Conservation (phyloP, 2,888 invertebrate species). For the Lysandra bellargus region DNA sequence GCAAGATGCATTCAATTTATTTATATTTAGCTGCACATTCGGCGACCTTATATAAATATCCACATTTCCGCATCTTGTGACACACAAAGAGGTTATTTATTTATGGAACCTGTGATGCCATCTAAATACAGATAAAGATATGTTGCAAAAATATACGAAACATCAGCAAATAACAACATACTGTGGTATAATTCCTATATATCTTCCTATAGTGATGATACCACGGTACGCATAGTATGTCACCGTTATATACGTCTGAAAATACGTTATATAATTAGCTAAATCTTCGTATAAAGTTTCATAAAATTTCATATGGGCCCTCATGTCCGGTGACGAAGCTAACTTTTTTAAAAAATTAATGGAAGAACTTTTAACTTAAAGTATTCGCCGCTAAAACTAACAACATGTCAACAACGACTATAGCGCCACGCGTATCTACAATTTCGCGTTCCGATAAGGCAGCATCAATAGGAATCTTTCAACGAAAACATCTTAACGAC, state of each 20-base stretch:
- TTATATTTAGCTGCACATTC: neutral
- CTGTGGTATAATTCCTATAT: neutral
- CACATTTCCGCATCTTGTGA: neutral
- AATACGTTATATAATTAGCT: constrained; percentile 51
- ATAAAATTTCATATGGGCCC: constrained; percentile 54
- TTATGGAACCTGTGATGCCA: neutral
- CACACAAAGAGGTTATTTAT: neutral
- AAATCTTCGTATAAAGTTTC: constrained; percentile 46
- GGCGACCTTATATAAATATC: neutral
- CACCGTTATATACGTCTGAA: constrained; percentile 50
- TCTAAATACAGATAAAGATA: neutral
- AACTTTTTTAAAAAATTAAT: constrained; percentile 52
- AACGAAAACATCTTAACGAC: constrained; percentile 37
- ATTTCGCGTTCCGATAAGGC: constrained; percentile 40
- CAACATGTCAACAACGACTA: constrained; percentile 26
- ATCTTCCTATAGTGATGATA: neutral
- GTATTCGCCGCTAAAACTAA: constrained; percentile 50
- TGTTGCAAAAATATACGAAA: constrained; percentile 20
- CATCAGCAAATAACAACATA: constrained; percentile 25
- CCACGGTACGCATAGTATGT: constrained; percentile 44
- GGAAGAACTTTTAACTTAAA: constrained; percentile 70
- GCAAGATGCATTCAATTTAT: neutral
- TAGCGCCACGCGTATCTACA: constrained; percentile 29
- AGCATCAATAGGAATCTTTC: constrained; percentile 45
- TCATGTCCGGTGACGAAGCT: constrained; percentile 51